Base-by-base conservation (phyloP, 2,113 vertebrate species). In the Cyrtonyx montezumae region DNA sequence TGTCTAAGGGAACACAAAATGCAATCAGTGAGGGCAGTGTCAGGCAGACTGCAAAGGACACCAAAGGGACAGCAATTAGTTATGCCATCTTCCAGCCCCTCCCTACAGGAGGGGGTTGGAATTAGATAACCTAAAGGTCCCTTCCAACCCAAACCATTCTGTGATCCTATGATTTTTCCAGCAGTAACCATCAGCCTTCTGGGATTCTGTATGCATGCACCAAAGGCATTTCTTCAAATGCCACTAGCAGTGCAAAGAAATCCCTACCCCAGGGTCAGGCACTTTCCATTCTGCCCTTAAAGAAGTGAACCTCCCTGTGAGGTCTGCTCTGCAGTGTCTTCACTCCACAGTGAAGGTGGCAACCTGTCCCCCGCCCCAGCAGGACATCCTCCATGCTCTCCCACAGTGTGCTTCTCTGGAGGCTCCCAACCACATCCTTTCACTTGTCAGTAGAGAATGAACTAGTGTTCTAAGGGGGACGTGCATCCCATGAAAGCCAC, bases 291-390 rank as follows among this genome's bases (percentile, higher is more conserved):
- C n/a, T 62, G 76, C 71, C 36, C 79, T 63, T 23, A 61, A 37
- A 37, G 76, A 66, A 77, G 51, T 1, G 8, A 73, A 48, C 6
- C 4, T 26, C 62, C 49, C 18, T 0, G 3, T 8, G 58, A 81
- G 46, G 32, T 51, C 36, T 30, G 11, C 0, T 2, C 42, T 63
- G 14, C 53, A 7, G 49, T 43, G 18, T 3, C 62, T 23, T 28
- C 48, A 4, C 40, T n/a, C 45, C 48, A 13, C 12, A 11, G 8
- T 28, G 48, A 6, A 30, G 28, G 80, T 9, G 18, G 84, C 18
- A 22, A 30, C 4, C 32, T 1, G 1, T 4, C 55, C 78, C 55
- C 8, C 55, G 11, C n/a, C 55, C 19, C 25, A 0, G 8, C 43
- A 19, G 45, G 51, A 30, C 21, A 4, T 8, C 25, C 37, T 42